Evolutionary conservation across 2,888 invertebrate genomes (phyloP).

Genomic region (Cabera pusaria): DNA sequence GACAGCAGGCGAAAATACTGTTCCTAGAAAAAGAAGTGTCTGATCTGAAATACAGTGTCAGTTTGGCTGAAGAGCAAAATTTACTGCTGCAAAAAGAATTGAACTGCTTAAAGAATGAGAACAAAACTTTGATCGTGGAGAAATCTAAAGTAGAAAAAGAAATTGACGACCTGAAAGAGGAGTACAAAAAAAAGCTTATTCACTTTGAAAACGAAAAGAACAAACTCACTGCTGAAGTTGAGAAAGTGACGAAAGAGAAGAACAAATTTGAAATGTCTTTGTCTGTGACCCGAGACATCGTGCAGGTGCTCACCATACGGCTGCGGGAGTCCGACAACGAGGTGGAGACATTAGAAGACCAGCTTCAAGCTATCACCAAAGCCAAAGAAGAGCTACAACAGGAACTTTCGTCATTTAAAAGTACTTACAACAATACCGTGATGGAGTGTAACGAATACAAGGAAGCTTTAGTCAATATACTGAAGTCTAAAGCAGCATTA

Average conservation of each 20-base stretch:
- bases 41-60: constrained; percentile 57
- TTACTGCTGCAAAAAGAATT: constrained; percentile 55
- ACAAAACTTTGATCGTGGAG: constrained; percentile 50
- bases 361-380: constrained; percentile 54
- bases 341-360: constrained; percentile 79
- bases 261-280: constrained; percentile 83
- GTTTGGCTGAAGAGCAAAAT: constrained; percentile 57
- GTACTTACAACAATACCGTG: constrained; percentile 57
- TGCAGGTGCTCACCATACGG: constrained; percentile 82
- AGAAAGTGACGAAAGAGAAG: constrained; percentile 74
- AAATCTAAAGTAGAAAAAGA: constrained; percentile 50
- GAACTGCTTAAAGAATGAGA: constrained; percentile 52
- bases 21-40: constrained; percentile 60
- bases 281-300: constrained; percentile 82
- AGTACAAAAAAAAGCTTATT: constrained; percentile 59
- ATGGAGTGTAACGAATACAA: constrained; percentile 75
- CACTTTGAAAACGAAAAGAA: constrained; percentile 71
- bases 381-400: constrained; percentile 62
- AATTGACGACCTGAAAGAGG: constrained; percentile 59
- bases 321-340: constrained; percentile 84
- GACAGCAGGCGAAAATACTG: constrained; percentile 60
- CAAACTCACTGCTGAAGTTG: constrained; percentile 68
- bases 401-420: constrained; percentile 62
- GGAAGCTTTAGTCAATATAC: constrained; percentile 71
- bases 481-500: constrained; percentile 73